phyloP scores from a whole-genome alignment of 2,797 vertebrate species.

The Cyprinella venusta region DNA sequence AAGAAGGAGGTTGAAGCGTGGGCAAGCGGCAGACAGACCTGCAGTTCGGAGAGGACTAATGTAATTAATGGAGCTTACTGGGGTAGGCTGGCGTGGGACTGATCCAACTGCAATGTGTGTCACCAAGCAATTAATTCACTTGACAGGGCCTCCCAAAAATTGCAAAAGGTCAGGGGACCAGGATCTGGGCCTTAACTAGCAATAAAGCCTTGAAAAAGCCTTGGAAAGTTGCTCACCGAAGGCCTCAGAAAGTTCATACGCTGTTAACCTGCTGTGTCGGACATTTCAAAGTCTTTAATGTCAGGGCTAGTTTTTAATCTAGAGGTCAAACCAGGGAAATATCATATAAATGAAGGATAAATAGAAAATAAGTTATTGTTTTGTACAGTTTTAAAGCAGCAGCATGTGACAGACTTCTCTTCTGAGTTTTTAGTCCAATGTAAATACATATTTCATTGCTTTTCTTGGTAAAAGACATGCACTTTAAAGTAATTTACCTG shows the following conservation, averaged over 20 bases:
- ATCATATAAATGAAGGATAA: not conserved
- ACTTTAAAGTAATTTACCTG: not conserved
- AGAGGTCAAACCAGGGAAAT: not conserved
- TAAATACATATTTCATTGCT: not conserved
- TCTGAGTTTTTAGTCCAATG: not conserved
- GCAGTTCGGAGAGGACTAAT: slow-evolving; percentile 51
- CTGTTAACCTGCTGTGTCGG: slow-evolving; percentile 33
- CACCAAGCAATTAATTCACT: slow-evolving; percentile 57
- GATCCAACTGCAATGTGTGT: slow-evolving; percentile 49
- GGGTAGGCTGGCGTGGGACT: slow-evolving; percentile 51
- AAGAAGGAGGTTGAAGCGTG: slow-evolving; percentile 43
- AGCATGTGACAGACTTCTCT: not conserved
- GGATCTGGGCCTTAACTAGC: slow-evolving; percentile 39
- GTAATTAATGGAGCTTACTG: slow-evolving; percentile 61
- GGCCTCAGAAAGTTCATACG: slow-evolving; percentile 14
- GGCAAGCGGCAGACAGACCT: slow-evolving; percentile 28
- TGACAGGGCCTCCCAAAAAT: slow-evolving; percentile 57
- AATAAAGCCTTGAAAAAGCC: slow-evolving; percentile 34
- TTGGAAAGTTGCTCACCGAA: slow-evolving; percentile 16
- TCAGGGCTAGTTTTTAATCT: slow-evolving; percentile 15
- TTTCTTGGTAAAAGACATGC: not conserved
- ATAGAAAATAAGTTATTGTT: not conserved
- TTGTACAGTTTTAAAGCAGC: not conserved
- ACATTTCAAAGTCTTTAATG: slow-evolving; percentile 41
- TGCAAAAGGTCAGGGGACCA: slow-evolving; percentile 49